Conservation (phyloP, 1,140 invertebrate genomes). For the Drepana arcuata region DNA sequence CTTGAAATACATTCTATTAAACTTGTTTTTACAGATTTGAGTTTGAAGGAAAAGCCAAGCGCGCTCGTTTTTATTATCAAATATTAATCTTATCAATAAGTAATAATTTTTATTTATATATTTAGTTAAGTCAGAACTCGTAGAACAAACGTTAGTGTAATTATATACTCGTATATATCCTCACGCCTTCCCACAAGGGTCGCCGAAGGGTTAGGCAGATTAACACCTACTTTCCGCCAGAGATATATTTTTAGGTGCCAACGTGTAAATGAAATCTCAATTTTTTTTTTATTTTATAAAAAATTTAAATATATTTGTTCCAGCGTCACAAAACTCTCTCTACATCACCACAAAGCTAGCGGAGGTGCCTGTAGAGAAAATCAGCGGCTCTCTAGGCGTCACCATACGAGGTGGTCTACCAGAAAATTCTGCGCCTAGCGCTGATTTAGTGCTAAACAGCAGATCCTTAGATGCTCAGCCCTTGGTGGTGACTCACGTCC, state of each 20-base stretch:
- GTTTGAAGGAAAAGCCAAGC: too few relatives aligned
- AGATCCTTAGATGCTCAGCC: slow-evolving; percentile 74
- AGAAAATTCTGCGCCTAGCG: slow-evolving; percentile 57
- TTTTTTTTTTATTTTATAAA: not conserved
- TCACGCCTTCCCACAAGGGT: too few relatives aligned
- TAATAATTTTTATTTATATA: too few relatives aligned
- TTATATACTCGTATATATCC: too few relatives aligned
- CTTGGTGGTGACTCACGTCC: slow-evolving; percentile 89
- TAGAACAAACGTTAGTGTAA: too few relatives aligned
- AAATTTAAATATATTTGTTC: slow-evolving; percentile 6
- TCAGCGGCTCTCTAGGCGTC: slow-evolving; percentile 89
- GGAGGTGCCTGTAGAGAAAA: slow-evolving; percentile 84
- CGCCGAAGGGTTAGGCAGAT: too few relatives aligned
- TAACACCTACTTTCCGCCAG: too few relatives aligned
- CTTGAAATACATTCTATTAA: too few relatives aligned
- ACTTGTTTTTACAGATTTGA: too few relatives aligned
- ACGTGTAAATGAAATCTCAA: not conserved
- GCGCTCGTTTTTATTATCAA: too few relatives aligned
- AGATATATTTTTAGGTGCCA: not conserved
- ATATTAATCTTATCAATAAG: too few relatives aligned
- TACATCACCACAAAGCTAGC: slow-evolving; percentile 82
- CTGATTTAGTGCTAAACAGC: slow-evolving; percentile 60
- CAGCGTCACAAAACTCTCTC: slow-evolving; percentile 76
- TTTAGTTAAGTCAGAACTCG: too few relatives aligned
- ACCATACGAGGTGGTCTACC: slow-evolving; percentile 85